Conservation (phyloP, 2,113 vertebrate genomes). For the Clarias gariepinus region DNA sequence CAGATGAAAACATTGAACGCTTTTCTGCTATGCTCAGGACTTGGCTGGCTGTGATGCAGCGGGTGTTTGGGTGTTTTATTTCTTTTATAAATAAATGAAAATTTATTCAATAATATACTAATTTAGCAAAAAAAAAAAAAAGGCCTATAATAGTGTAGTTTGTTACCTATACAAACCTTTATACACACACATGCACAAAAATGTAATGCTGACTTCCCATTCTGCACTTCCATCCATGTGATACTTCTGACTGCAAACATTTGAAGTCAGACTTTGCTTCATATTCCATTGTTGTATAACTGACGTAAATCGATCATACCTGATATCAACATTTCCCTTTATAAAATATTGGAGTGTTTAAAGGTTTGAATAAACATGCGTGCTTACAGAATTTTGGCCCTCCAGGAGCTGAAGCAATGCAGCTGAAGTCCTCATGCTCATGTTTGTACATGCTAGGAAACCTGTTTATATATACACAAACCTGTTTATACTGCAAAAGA, state of each 20-base stretch:
- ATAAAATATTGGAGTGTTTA: conserved; percentile 68
- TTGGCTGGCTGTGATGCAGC: too few relatives aligned
- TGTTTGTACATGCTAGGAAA: conserved; percentile 62
- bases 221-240: neutral
- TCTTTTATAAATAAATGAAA: too few relatives aligned
- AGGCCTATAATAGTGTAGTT: too few relatives aligned
- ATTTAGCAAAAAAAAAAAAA: too few relatives aligned
- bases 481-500: conserved; percentile 76
- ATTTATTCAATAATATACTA: too few relatives aligned
- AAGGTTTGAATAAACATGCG: conserved; percentile 65
- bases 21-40: too few relatives aligned
- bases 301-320: conserved; percentile 65
- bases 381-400: conserved; percentile 66
- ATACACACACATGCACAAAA: neutral
- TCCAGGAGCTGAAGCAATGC: conserved; percentile 66
- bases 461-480: conserved; percentile 45
- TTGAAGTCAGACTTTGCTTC: conserved; percentile 61
- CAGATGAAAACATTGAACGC: too few relatives aligned
- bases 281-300: conserved; percentile 46
- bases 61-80: too few relatives aligned
- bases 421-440: conserved; percentile 70
- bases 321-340: conserved; percentile 75
- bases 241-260: conserved; percentile 72
- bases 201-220: neutral
- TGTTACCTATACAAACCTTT: neutral